Base-by-base conservation (phyloP, 1,140 invertebrate species). In the Heterodera schachtii region DNA sequence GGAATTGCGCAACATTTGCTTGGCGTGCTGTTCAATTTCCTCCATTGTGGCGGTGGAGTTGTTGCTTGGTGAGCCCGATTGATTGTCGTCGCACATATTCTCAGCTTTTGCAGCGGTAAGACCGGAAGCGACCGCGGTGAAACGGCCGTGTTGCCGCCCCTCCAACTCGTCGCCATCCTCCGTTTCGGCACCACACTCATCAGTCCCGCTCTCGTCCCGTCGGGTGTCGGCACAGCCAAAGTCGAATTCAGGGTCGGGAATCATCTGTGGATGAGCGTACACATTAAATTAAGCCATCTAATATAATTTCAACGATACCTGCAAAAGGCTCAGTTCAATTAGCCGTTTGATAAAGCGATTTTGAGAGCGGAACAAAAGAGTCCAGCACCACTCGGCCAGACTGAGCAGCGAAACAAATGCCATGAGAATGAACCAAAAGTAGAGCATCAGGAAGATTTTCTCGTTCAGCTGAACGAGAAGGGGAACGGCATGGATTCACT, bases 341-440 rank as follows among this genome's bases (percentile, higher is more conserved):
- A 78, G 16, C 13, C n/a, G 13, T 21, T 69, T 78, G 47, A 69
- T 44, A 69, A 78, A 78, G 31, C 47, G 16, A 71, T 41, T 78
- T 31, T 69, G 52, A 41, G 77, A 71, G 66, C 64, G 44, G 49
- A 31, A 16, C 66, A 78, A 69, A 13, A 76, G n/a, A 60, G 70
- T 21, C 60, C 64, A 78, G 31, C 7, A 43, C 77, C 77, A 78
- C 19, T 70, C 43, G 3, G 70, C 16, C 52, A 70, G 47, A 21
- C 66, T 78, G 31, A 78, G 11, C 41, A 69, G 16, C 70, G 77
- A 69, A 41, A 78, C 5, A 3, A 69, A 3, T 43, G 31, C 31
- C 77, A 78, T 78, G 13, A 64, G 43, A 64, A 70, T 47, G 70
- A 78, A 78, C 77, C 60, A 78, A 46, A 64, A 78, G 70, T 78